Percentiles rank a stretch among this genome's conserved stretches.
These are phyloP conservation scores for Mycogona germanica DNA, from an alignment of 2,888 invertebrate species.

Conservation along the genomic window DNA sequence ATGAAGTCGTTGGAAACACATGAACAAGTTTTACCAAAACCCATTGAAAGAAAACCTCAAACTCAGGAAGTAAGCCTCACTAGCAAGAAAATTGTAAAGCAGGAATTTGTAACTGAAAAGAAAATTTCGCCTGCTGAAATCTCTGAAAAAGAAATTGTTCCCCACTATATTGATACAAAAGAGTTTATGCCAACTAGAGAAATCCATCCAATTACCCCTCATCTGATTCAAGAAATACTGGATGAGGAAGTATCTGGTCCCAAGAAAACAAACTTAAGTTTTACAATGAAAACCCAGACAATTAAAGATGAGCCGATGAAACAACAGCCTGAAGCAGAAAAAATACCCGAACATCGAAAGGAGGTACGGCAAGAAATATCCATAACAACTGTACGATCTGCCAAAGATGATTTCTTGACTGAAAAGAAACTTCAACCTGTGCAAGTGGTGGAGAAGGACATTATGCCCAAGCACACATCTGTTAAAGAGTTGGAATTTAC, in stretches of 20 bases:
- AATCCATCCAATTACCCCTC: background rate
- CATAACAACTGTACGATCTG: background rate
- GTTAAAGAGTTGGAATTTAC: slow-evolving; percentile 3
- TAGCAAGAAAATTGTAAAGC: background rate
- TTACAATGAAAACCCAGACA: slow-evolving; percentile 6
- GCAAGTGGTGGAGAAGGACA: slow-evolving; percentile 1
- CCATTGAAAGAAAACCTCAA: background rate
- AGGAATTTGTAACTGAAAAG: slow-evolving; percentile 7
- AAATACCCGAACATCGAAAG: background rate
- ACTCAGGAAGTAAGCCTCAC: background rate
- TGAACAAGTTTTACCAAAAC: background rate
- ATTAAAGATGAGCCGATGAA: background rate
- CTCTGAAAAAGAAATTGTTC: background rate
- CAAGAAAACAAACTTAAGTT: background rate
- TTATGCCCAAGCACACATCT: slow-evolving; percentile 1
- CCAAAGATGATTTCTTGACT: slow-evolving; percentile 2
- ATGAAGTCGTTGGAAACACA: too few relatives aligned
- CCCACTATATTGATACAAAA: background rate
- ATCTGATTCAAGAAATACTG: background rate
- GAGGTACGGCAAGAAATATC: slow-evolving; percentile 5
- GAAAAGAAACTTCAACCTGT: slow-evolving; percentile 4
- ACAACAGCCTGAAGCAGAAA: background rate
- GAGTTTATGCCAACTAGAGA: slow-evolving; percentile 5
- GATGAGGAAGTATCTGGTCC: background rate
- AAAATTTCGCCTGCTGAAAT: slow-evolving; percentile 24